These are phyloP conservation scores for Papilio aristodemus DNA, from an alignment of 1,140 invertebrate species.

Conservation along the genomic window DNA sequence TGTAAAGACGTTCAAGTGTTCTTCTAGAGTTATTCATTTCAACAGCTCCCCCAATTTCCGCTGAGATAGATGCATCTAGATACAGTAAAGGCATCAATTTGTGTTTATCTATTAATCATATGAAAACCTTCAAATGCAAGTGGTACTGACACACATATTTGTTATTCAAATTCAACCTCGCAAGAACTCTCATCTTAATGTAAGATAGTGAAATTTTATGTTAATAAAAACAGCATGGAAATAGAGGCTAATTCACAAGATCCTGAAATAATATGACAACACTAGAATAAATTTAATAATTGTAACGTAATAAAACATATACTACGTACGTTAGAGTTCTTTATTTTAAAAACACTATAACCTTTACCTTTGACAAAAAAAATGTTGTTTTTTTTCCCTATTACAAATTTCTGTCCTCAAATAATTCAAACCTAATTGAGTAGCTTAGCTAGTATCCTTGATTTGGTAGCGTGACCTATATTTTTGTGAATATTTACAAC, in stretches of 20 bases:
- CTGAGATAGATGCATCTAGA: neutral
- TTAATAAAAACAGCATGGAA: slow-evolving; percentile 12
- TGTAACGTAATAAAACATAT: neutral
- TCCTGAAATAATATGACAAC: neutral
- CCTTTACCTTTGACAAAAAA: no score
- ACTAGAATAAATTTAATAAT: neutral
- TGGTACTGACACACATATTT: slow-evolving; percentile 17
- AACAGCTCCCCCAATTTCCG: neutral
- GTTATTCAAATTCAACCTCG: slow-evolving; percentile 9
- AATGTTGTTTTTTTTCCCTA: no score
- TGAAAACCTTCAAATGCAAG: slow-evolving; percentile 17
- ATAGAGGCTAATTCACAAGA: neutral
- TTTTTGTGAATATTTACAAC: no score
- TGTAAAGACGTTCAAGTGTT: no score
- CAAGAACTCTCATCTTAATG: neutral
- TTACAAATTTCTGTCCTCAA: no score
- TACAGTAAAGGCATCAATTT: neutral
- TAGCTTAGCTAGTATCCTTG: no score
- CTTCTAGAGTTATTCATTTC: neutral
- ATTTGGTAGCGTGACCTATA: no score
- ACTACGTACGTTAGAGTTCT: no score
- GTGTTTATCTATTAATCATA: slow-evolving; percentile 10
- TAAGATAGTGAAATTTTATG: slow-evolving; percentile 3
- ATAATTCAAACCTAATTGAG: no score
- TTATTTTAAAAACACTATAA: no score